Conservation (phyloP, 2,113 vertebrate species). For the Thunnus maccoyii region DNA sequence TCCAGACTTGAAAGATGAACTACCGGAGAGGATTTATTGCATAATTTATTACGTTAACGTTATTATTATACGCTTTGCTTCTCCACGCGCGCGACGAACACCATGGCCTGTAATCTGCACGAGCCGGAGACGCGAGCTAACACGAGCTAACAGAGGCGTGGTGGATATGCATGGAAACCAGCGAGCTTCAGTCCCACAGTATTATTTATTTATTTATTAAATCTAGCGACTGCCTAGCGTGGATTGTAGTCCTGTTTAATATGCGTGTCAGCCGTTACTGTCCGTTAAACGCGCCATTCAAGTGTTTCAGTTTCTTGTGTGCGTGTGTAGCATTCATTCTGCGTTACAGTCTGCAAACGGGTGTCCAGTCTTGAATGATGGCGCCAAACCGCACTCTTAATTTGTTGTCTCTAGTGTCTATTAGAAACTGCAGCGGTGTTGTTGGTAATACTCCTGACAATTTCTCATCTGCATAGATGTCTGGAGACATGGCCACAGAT, state of each 20-base stretch:
- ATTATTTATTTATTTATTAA: not conserved
- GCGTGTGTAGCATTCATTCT: not conserved
- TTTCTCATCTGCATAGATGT: conserved; percentile 91
- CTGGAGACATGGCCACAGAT: conserved; percentile 97
- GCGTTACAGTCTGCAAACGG: not conserved
- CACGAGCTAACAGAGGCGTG: conserved; percentile 34
- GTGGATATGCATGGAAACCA: not conserved
- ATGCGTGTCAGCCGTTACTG: too few species aligned
- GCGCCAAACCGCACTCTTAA: conserved; percentile 42
- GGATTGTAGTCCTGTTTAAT: too few species aligned
- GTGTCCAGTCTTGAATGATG: not conserved
- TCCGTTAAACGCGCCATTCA: not conserved
- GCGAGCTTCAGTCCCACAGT: not conserved
- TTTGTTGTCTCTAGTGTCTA: not conserved
- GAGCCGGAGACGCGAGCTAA: not conserved
- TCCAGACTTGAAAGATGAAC: not conserved
- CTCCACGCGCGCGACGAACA: not conserved
- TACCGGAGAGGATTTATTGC: too few species aligned
- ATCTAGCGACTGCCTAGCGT: too few species aligned
- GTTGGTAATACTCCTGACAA: not conserved
- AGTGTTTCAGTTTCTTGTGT: not conserved
- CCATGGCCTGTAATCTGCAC: conserved; percentile 8
- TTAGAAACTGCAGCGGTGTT: not conserved
- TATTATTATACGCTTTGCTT: not conserved
- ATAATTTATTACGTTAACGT: not conserved